Percentiles rank a stretch among this genome's conserved stretches.
phyloP scores from a whole-genome alignment of 2,797 vertebrate genomes.

The Miopithecus talapoin region DNA sequence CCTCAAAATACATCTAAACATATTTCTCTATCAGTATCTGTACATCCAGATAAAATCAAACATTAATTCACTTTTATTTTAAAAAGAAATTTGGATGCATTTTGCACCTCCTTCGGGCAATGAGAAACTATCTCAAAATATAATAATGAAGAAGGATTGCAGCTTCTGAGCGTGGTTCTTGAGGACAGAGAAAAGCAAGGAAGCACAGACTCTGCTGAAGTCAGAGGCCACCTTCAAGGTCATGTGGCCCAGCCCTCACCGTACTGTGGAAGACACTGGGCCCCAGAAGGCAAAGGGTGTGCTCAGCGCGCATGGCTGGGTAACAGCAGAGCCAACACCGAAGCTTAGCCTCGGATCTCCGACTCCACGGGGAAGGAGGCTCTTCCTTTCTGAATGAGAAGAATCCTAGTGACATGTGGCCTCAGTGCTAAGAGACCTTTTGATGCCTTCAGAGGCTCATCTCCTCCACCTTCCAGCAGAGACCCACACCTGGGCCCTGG shows the following conservation, averaged over 20 bases:
- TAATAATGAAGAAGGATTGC: accelerated
- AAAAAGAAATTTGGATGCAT: not conserved
- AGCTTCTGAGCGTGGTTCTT: not conserved
- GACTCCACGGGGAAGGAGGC: accelerated
- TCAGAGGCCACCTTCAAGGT: accelerated
- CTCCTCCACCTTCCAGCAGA: too few relatives aligned
- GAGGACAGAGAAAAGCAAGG: accelerated
- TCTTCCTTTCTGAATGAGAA: too few relatives aligned
- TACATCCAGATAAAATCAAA: not conserved
- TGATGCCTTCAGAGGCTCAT: not conserved
- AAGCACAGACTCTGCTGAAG: too few relatives aligned
- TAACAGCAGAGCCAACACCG: accelerated
- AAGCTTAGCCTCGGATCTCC: not conserved
- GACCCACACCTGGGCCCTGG: accelerated
- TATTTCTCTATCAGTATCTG: not conserved
- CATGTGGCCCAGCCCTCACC: accelerated
- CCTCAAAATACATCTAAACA: accelerated
- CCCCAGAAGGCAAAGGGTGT: not conserved
- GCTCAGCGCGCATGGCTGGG: not conserved
- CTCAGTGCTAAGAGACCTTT: too few relatives aligned
- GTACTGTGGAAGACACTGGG: not conserved
- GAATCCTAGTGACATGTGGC: not conserved
- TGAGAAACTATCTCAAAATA: accelerated
- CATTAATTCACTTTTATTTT: not conserved
- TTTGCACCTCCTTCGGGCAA: too few relatives aligned